A percentile compares a stretch with the other conserved stretches of the same genome.
Evolutionary conservation across 2,113 vertebrate genomes (phyloP).

Genomic region (Connochaetes taurinus): DNA sequence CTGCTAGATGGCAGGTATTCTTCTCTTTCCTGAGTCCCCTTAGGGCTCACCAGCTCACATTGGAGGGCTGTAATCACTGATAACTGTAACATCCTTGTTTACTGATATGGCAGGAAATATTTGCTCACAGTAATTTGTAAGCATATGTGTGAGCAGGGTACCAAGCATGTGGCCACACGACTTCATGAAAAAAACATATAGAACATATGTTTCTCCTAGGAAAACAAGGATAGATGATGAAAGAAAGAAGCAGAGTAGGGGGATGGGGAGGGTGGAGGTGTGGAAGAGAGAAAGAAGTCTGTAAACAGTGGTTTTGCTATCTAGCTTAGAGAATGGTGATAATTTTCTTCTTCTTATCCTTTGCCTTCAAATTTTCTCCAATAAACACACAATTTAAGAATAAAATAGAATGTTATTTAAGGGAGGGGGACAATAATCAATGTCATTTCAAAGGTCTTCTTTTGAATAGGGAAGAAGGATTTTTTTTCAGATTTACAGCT

Average conservation of each 20-base stretch:
- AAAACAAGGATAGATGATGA: background rate
- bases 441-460: constrained; percentile 9
- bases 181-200: background rate
- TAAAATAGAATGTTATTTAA: constrained; percentile 25
- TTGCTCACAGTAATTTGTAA: background rate
- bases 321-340: background rate
- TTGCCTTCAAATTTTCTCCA: constrained; percentile 24
- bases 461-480: background rate
- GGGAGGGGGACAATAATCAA: background rate
- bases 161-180: background rate
- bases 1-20: background rate
- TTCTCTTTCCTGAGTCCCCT: background rate
- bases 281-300: background rate
- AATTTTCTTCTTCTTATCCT: constrained; percentile 1
- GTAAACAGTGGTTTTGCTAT: background rate
- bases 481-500: background rate
- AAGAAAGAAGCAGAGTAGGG: background rate
- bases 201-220: background rate
- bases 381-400: background rate
- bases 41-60: background rate
- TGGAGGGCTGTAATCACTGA: background rate
- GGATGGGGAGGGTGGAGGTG: too few species aligned
- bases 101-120: background rate
- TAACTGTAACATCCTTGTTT: background rate
- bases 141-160: background rate